Evolutionary conservation across 2,888 invertebrate genomes (phyloP), one percentile per base, ranked within the genome.

Genomic region (Byasa hedistus): DNA sequence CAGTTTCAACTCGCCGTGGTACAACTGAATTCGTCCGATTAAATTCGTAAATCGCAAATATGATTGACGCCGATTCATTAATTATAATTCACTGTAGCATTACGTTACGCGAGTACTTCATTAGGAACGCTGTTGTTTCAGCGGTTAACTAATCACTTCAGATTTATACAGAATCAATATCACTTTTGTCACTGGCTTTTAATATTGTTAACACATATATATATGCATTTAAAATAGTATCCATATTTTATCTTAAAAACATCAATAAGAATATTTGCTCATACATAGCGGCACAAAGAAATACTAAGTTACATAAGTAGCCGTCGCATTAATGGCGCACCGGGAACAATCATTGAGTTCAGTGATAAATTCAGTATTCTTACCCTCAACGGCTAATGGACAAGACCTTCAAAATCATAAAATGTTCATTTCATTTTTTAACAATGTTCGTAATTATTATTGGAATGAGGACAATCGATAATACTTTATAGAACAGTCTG

Each of bases 381-480:
- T 54, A 54, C 57, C 57, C 24, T 52, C 57, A 44, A 21, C 39
- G 39, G 3, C 3, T 27, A 15, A 5, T 22, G 15, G 32, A n/a
- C 21, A 36, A 58, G n/a, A 61, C 61, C n/a, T 57, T 44, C 48
- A 54, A 66, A 59, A 36, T 55, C 24, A 22, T 55, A 48, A 54
- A 27, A 39, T 62, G 19, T 57, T 17, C 56, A 62, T n/a, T 62
- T 54, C 48, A 55, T 39, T 39, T 39, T 39, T 39, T 39, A 39
- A 39, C 8, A 36, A 3, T 10, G 15, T 0, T 15, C 39, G 15
- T 15, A 15, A 63, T 63, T 59, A 66, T 60, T 48, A 59, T 64
- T 63, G 56, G 21, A 66, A 57, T 52, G 65, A 52, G 56, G 67
- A 24, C 63, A 64, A 64, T 67, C 67, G 63, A 67, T 67, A 59